Evolutionary conservation across 2,888 invertebrate genomes (phyloP).

Genomic region (Perdita meconis): DNA sequence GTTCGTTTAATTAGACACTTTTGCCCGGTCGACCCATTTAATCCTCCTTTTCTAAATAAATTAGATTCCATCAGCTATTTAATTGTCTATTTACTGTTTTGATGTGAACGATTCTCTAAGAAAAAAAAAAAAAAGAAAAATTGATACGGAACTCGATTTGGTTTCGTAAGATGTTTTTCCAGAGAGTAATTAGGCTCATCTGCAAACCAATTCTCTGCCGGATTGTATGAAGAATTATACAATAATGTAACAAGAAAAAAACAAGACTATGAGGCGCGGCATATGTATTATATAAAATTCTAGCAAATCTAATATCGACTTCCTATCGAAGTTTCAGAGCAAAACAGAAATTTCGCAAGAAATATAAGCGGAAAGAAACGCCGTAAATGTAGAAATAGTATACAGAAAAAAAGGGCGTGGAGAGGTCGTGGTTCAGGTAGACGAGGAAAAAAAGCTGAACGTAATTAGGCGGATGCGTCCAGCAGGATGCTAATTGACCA

Average conservation of each 20-base stretch:
- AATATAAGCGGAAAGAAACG: background rate
- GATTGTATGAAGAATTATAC: background rate
- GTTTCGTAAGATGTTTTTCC: background rate
- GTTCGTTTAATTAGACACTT: background rate
- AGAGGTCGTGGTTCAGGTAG: background rate
- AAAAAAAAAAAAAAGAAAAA: background rate
- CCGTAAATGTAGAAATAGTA: background rate
- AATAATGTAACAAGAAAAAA: background rate
- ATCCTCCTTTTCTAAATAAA: too few relatives aligned
- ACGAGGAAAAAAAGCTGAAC: background rate
- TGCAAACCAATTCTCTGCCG: background rate
- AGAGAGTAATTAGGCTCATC: background rate
- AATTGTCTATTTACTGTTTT: background rate
- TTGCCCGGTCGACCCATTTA: background rate
- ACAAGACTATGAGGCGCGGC: background rate
- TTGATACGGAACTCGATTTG: background rate
- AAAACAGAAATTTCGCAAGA: background rate
- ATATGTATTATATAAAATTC: conserved; percentile 1
- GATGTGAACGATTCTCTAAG: background rate
- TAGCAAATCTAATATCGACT: background rate
- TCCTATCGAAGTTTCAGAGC: background rate
- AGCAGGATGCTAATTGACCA: conserved; percentile 50
- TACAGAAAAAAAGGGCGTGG: too few relatives aligned
- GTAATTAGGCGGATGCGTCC: conserved; percentile 20
- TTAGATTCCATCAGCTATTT: too few relatives aligned